phyloP scores from a whole-genome alignment of 2,797 vertebrate species.

The Melanotaenia maccullochi region DNA sequence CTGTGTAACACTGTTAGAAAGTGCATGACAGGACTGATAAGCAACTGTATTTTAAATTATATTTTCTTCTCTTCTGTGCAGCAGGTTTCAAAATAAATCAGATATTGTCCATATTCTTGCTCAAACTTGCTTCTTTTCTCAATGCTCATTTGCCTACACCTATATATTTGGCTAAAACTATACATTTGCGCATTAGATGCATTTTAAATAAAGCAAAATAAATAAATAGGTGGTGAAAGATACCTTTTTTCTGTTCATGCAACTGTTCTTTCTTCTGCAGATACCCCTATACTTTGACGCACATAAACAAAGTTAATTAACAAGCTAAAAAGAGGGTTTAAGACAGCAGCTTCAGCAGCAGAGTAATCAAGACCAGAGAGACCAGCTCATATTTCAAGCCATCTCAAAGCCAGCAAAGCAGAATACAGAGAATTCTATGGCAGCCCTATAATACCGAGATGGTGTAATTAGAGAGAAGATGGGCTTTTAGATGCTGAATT shows the following conservation, averaged over 20 bases:
- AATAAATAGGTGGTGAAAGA: background rate
- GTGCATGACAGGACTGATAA: conserved; percentile 20
- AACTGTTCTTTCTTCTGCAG: conserved; percentile 18
- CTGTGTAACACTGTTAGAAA: conserved; percentile 30
- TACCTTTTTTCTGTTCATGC: background rate
- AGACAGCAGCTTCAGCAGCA: conserved; percentile 43
- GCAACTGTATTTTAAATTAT: background rate
- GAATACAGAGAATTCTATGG: conserved; percentile 60
- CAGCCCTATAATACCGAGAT: conserved; percentile 77
- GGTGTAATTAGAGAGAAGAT: conserved; percentile 78
- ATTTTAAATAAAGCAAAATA: background rate
- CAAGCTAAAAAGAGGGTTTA: conserved; percentile 41
- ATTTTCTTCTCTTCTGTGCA: background rate
- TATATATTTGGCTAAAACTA: no score
- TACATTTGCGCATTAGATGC: no score
- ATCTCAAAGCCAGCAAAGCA: conserved; percentile 65
- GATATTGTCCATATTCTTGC: background rate
- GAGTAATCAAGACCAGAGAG: conserved; percentile 56
- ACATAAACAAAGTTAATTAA: conserved; percentile 54
- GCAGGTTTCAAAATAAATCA: background rate
- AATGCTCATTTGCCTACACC: background rate
- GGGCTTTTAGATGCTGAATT: conserved; percentile 77
- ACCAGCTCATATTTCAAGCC: conserved; percentile 56
- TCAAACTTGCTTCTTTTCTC: background rate
- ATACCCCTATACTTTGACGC: conserved; percentile 21